Conservation (phyloP, 2,888 invertebrate genomes). For the Nipponacmea schrenckii region DNA sequence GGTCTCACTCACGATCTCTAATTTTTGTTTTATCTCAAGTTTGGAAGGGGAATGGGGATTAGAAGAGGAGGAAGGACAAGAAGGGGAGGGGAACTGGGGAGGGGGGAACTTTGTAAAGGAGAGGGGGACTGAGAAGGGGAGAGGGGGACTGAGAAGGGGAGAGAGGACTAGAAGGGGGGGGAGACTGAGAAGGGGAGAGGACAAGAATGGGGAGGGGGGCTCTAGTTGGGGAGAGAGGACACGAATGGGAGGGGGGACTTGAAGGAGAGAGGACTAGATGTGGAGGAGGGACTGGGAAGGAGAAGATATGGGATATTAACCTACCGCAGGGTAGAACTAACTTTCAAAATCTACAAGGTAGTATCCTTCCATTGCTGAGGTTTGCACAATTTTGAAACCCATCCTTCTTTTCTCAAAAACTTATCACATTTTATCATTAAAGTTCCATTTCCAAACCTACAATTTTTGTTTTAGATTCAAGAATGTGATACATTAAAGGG, state of each 20-base stretch:
- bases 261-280: not conserved
- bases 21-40: too few species aligned
- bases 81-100: not conserved
- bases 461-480: too few species aligned
- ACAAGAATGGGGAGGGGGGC: not conserved
- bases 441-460: too few species aligned
- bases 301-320: not conserved
- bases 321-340: too few species aligned
- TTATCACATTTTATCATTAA: too few species aligned
- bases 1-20: too few species aligned
- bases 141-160: not conserved
- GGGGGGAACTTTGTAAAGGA: not conserved
- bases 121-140: not conserved
- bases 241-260: not conserved
- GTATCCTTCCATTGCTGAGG: too few species aligned
- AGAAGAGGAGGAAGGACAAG: not conserved
- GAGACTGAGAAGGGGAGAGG: not conserved
- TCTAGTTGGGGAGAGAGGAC: not conserved
- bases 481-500: too few species aligned
- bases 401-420: too few species aligned
- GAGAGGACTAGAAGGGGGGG: not conserved
- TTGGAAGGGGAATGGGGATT: too few species aligned
- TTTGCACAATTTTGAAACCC: too few species aligned
- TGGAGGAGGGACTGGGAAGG: not conserved
- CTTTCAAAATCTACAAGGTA: too few species aligned